Evolutionary conservation across 2,888 invertebrate species (phyloP), one percentile per base, ranked within the genome.

Genomic region (Dysmachus trigonus): DNA sequence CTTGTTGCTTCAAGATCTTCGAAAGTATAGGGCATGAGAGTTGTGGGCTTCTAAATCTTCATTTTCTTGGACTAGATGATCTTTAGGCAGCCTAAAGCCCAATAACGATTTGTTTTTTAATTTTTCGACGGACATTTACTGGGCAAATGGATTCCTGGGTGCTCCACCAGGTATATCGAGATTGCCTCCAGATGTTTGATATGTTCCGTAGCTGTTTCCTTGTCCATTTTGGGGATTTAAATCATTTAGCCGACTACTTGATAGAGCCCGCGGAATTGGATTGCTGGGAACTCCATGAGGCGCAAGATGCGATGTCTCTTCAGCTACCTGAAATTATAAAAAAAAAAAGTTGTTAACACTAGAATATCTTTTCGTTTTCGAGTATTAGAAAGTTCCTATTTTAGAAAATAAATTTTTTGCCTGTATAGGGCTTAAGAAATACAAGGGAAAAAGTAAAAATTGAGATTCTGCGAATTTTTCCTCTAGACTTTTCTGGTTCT

Each of bases 241-340:
- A 91, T 97, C 97, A 88, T 96, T 95, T 51, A 97, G 93, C 87
- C 97, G 95, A 88, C 95, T 95, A 90, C 96, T 97, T 89, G 97
- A 97, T 31, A 97, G 93, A 82, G 97, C 97, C 88, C 97, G 94
- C 0, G 97, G 97, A 90, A 97, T 95, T 27, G 98, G 97, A 93
- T 97, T 97, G 90, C 97, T 96, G 76, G 98, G 98, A 82, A 98
- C 98, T 79, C 98, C 98, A 91, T 98, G 98, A n/a, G 98, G 98
- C 86, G 98, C 98, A 90, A 98, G 93, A 92, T 97, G 97, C 1
- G 95, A 95, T 47, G 96, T 96, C 91, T 96, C 97, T 88, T 93
- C 92, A 62, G 92, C 92, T 85, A 93, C 92, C 92, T 92, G 15
- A 83, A 88, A 85, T 77, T 53, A 30, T 8, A 2, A 81, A 18